Percentiles rank a stretch among this genome's conserved stretches.
phyloP scores from a whole-genome alignment of 1,140 invertebrate genomes.

The Cydia splendana region DNA sequence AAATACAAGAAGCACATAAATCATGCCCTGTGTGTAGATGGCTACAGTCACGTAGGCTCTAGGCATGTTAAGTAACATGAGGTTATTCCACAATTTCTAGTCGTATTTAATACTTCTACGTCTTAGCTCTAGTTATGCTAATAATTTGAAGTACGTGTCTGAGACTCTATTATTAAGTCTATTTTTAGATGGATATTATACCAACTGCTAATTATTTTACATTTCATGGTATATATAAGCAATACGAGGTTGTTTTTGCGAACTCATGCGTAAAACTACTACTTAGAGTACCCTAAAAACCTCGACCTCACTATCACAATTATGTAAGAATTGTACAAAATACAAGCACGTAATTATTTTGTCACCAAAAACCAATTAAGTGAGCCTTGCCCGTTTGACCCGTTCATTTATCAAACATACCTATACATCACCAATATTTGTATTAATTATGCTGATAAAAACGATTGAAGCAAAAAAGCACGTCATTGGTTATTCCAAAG shows the following conservation, averaged over 20 bases:
- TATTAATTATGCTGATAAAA: background rate
- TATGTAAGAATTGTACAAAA: too few species aligned
- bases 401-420: background rate
- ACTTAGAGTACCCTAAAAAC: too few species aligned
- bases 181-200: background rate
- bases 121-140: slow-evolving; percentile 2
- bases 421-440: background rate
- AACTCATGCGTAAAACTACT: background rate
- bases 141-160: background rate
- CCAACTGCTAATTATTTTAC: too few species aligned
- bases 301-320: too few species aligned
- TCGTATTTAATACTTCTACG: background rate
- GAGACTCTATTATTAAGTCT: background rate
- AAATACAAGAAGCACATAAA: background rate
- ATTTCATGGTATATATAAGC: too few species aligned
- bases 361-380: background rate
- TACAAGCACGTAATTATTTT: too few species aligned
- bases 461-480: background rate
- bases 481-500: slow-evolving; percentile 5
- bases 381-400: background rate
- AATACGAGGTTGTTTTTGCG: background rate
- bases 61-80: background rate
- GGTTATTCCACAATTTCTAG: slow-evolving; percentile 15
- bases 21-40: background rate
- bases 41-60: background rate